Evolutionary conservation across 2,888 invertebrate species (phyloP), one percentile per base, ranked within the genome.

Genomic region (Thalpophila matura): DNA sequence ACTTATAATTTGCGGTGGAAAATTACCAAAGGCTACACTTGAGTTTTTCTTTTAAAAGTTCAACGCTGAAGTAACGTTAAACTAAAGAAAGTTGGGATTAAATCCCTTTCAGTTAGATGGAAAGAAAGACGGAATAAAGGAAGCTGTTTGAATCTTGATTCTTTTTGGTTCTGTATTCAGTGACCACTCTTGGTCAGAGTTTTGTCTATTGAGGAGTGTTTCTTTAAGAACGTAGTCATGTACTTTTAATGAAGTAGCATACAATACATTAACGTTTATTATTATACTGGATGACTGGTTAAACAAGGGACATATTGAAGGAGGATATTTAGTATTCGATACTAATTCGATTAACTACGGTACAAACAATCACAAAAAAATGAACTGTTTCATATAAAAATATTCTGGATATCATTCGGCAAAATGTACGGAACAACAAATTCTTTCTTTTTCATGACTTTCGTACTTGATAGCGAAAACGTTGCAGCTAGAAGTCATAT

Each of bases 1-100:
- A 72, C 35, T 64, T 64, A 50, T 64, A 68, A 68, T 72, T 57
- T 40, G 54, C 26, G 27, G 20, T 64, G 54, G 55, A 45, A 63
- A 71, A 71, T 64, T 55, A 46, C 47, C 46, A 46, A 14, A 14
- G 31, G 35, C 60, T 18, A 35, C 37, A 72, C 53, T 67, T 43
- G 5, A 73, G 38, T 37, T 49, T 66, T 53, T 40, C 38, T 59
- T 37, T 49, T 40, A 9, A 45, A 74, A 68, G 38, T 61, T 51
- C 33, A 29, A 22, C 29, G 26, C 7, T 14, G 7, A 51, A 53
- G 40, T 29, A 56, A 64, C 29, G 10, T 47, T 22, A 58, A 50
- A 46, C 45, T 58, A 37, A 54, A 16, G 46, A 40, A 69, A 74
- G 49, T 74, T 56, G 9, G 31, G 18, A 67, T 73, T 66, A 42